Evolutionary conservation across 2,113 vertebrate species (phyloP).

Genomic region (Micromys minutus): DNA sequence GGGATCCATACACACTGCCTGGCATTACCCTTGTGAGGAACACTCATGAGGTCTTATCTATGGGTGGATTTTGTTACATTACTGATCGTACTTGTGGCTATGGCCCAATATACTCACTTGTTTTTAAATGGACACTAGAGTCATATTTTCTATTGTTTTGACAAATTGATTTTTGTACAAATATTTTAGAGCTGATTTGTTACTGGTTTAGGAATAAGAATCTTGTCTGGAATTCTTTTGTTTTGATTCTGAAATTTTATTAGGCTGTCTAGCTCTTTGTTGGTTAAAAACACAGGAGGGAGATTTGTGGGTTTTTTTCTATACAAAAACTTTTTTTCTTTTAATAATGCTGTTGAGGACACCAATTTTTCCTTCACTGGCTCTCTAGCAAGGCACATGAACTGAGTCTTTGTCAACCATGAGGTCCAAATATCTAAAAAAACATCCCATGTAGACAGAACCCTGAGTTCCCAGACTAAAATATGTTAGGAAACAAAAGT

Average conservation of each 20-base stretch:
- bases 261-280: constrained; percentile 57
- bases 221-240: background rate
- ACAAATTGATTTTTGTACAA: constrained; percentile 33
- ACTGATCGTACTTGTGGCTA: background rate
- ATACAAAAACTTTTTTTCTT: constrained; percentile 76
- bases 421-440: constrained; percentile 75
- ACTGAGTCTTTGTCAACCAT: constrained; percentile 76
- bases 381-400: constrained; percentile 79
- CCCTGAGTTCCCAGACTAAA: constrained; percentile 3
- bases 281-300: constrained; percentile 79
- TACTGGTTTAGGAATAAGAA: constrained; percentile 15
- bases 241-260: constrained; percentile 37
- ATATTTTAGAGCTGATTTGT: background rate
- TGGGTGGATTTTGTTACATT: background rate
- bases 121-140: background rate
- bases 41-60: background rate
- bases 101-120: background rate
- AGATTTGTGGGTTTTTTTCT: constrained; percentile 71
- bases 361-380: constrained; percentile 71
- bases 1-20: background rate
- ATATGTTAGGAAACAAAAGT: constrained; percentile 15
- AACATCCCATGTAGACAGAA: constrained; percentile 45
- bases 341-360: constrained; percentile 59
- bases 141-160: constrained; percentile 20
- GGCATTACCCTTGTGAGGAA: background rate